Base-by-base conservation (phyloP, 2,797 vertebrate species). In the Chromobotia macracanthus region DNA sequence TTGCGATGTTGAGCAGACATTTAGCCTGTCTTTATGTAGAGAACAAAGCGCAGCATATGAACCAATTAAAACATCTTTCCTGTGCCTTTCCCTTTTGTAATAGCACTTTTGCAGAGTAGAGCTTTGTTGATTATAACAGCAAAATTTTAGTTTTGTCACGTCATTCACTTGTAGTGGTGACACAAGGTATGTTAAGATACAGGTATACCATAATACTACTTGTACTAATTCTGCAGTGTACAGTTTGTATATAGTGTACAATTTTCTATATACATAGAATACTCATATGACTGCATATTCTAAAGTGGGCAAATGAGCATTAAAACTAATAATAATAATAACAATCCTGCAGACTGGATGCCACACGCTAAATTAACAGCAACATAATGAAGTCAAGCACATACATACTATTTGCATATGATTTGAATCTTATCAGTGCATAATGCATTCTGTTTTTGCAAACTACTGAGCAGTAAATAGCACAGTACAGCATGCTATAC, bases 11-110 rank as follows among this genome's bases (percentile, higher is more conserved):
- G 9, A 51, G 44, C 28, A 68, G 41, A 23, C 35, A 67, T 41
- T 65, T 21, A 46, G 41, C 41, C 56, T 51, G 9, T 28, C n/a
- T 63, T 70, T 5, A 38, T 41, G 56, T 63, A 35, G 60, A 70
- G 25, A 70, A 51, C 19, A 61, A 70, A 61, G 66, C 15, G 66
- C 28, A 77, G 41, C 44, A 51, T 70, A 6, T 38, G 6, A 70
- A 28, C 19, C 19, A 70, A 77, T 51, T 61, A 51, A 50, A 44
- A 61, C n/a, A 18, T 74, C 23, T 1, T 50, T 46, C 56, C 11
- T 31, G 18, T 8, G 1, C 23, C 38, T 9, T 48, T 18, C 23
- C 6, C 16, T 50, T 77, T 5, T 19, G 12, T 7, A 13, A 38
- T 35, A 21, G 28, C 58, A 8, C 1, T 6, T 5, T 16, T 60